A percentile compares a stretch with the other conserved stretches of the same genome.
These are phyloP conservation scores for Liodrosophila aerea DNA, from an alignment of 2,888 invertebrate genomes.

Conservation along the genomic window DNA sequence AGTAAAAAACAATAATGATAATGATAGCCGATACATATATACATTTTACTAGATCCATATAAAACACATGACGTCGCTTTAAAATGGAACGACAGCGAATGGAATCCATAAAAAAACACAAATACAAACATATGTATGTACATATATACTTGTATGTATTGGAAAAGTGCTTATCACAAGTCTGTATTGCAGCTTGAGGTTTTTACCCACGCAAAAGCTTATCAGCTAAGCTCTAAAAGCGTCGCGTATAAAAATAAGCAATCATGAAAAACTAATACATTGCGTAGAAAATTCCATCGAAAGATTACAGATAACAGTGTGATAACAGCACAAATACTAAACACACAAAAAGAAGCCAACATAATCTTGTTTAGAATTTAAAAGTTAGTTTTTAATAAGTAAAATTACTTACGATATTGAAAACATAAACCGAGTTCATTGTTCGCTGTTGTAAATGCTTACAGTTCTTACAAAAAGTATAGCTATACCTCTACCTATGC, in stretches of 20 bases:
- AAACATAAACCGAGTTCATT: constrained; percentile 5
- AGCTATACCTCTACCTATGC: constrained; percentile 2
- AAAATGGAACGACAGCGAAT: constrained; percentile 6
- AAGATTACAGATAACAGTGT: not conserved
- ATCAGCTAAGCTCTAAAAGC: constrained; percentile 22
- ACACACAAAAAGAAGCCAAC: too few species aligned
- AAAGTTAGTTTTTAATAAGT: not conserved
- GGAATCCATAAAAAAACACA: constrained; percentile 1
- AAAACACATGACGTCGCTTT: constrained; percentile 22
- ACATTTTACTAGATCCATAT: not conserved
- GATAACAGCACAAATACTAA: too few species aligned
- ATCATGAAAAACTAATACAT: constrained; percentile 6
- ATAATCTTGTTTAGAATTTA: not conserved
- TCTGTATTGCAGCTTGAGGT: constrained; percentile 14
- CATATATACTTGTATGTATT: not conserved
- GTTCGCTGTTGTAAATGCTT: too few species aligned
- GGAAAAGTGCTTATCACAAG: constrained; percentile 25
- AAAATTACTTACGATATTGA: not conserved
- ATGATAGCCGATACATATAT: too few species aligned
- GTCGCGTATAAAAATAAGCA: constrained; percentile 13
- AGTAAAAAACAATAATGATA: too few species aligned
- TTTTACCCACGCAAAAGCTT: constrained; percentile 25
- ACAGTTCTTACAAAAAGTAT: too few species aligned
- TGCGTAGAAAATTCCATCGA: not conserved
- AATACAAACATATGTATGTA: not conserved